Conservation (phyloP, 1,140 invertebrate species). For the Acromyrmex echinatior region DNA sequence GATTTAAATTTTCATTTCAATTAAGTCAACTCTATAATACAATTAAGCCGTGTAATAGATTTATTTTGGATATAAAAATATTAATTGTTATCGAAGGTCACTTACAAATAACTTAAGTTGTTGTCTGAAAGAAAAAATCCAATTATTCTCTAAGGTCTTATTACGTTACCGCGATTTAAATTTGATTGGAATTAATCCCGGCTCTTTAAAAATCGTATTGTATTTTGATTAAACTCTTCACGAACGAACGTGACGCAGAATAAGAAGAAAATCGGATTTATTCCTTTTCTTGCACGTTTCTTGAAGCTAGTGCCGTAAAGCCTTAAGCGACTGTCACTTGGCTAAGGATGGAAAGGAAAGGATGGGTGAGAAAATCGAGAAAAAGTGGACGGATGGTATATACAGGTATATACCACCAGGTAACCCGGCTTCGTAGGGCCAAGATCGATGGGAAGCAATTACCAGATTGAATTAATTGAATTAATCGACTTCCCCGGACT, state of each 20-base stretch:
- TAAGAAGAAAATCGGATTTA: slow-evolving; percentile 36
- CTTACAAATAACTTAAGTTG: background rate
- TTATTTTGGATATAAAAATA: background rate
- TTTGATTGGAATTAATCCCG: slow-evolving; percentile 46
- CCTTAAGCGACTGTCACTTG: slow-evolving; percentile 61
- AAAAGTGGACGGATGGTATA: slow-evolving; percentile 46
- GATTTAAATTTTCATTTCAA: background rate
- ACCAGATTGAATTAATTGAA: slow-evolving; percentile 77
- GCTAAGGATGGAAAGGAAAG: slow-evolving; percentile 25
- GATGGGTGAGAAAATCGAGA: slow-evolving; percentile 57
- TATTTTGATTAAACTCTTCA: slow-evolving; percentile 51
- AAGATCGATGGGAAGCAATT: slow-evolving; percentile 76
- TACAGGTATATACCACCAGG: slow-evolving; percentile 44
- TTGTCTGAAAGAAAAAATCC: background rate
- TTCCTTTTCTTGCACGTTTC: slow-evolving; percentile 45
- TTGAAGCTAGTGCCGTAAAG: slow-evolving; percentile 47
- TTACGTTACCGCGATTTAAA: slow-evolving; percentile 16
- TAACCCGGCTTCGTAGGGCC: slow-evolving; percentile 36
- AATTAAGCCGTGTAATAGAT: background rate
- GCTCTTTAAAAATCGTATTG: slow-evolving; percentile 25
- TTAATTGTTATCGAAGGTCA: background rate
- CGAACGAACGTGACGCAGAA: slow-evolving; percentile 39
- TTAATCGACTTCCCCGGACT: slow-evolving; percentile 70
- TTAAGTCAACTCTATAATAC: background rate
- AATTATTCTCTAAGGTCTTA: slow-evolving; percentile 17